Conservation (phyloP, 2,113 vertebrate genomes). For the Cromileptes altivelis region DNA sequence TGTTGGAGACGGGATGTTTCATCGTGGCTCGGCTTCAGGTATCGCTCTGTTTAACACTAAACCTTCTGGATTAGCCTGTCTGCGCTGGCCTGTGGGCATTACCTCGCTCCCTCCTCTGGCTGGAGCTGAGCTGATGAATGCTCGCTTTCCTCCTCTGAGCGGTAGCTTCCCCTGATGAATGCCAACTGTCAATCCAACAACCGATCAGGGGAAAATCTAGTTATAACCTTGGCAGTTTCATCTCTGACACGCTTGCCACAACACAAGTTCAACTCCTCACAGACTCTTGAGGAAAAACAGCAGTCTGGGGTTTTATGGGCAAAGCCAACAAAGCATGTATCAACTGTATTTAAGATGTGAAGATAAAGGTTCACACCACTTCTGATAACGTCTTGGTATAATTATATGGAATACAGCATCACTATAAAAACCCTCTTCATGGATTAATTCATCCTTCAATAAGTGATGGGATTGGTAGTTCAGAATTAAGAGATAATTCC, state of each 20-base stretch:
- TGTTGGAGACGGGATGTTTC: constrained; percentile 24
- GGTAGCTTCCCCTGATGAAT: constrained; percentile 32
- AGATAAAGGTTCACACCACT: background rate
- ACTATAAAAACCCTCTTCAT: background rate
- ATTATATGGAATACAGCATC: background rate
- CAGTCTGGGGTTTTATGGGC: background rate
- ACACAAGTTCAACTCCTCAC: background rate
- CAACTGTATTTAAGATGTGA: background rate
- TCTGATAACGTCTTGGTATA: background rate
- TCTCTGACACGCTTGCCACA: constrained; percentile 5
- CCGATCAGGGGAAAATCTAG: constrained; percentile 37
- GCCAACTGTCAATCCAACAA: constrained; percentile 44
- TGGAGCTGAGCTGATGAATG: constrained; percentile 38
- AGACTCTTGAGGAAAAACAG: constrained; percentile 4
- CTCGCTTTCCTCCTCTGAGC: constrained; percentile 15
- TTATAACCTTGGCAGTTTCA: background rate
- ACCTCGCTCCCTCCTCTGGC: constrained; percentile 27
- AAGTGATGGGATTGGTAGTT: background rate
- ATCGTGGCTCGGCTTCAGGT: constrained; percentile 17
- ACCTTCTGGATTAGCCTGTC: constrained; percentile 57
- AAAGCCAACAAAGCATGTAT: background rate
- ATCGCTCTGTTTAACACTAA: constrained; percentile 40
- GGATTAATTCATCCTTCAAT: background rate
- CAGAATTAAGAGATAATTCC: background rate
- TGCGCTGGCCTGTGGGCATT: constrained; percentile 21